Conservation (phyloP, 2,888 invertebrate species). For the Drosophila greeni region DNA sequence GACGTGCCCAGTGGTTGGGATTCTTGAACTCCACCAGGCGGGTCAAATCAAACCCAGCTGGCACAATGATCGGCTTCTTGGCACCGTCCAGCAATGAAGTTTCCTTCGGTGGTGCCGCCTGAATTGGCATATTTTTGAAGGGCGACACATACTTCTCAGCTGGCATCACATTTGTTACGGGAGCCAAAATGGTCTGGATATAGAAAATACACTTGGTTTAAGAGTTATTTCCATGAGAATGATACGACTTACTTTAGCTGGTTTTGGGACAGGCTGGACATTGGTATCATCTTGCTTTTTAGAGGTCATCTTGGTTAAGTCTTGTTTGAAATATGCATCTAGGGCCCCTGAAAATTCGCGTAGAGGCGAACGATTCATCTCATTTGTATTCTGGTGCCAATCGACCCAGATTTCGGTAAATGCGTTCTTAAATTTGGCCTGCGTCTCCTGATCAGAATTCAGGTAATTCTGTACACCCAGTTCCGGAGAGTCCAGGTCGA, state of each 20-base stretch:
- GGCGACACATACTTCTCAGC: conserved; percentile 47
- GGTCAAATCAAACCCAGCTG: conserved; percentile 53
- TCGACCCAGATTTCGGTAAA: conserved; percentile 56
- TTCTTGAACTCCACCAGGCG: conserved; percentile 39
- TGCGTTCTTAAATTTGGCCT: conserved; percentile 31
- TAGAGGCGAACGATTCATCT: neutral
- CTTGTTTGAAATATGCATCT: conserved; percentile 35
- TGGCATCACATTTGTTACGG: neutral
- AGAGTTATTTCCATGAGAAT: accelerated
- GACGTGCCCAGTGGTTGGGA: conserved; percentile 55
- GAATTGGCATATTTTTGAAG: conserved; percentile 25
- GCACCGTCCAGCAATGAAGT: neutral
- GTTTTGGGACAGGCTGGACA: neutral
- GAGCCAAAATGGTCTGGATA: neutral
- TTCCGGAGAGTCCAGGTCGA: conserved; percentile 17
- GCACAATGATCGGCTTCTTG: conserved; percentile 25
- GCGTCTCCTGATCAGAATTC: neutral
- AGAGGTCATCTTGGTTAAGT: neutral
- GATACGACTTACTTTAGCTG: neutral
- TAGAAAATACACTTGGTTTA: neutral
- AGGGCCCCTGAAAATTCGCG: conserved; percentile 31
- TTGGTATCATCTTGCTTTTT: neutral
- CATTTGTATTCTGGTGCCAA: conserved; percentile 19
- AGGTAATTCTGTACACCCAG: neutral
- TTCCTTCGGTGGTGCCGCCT: neutral